Conservation (phyloP, 2,113 vertebrate species). For the Hydrochoerus hydrochaeris region DNA sequence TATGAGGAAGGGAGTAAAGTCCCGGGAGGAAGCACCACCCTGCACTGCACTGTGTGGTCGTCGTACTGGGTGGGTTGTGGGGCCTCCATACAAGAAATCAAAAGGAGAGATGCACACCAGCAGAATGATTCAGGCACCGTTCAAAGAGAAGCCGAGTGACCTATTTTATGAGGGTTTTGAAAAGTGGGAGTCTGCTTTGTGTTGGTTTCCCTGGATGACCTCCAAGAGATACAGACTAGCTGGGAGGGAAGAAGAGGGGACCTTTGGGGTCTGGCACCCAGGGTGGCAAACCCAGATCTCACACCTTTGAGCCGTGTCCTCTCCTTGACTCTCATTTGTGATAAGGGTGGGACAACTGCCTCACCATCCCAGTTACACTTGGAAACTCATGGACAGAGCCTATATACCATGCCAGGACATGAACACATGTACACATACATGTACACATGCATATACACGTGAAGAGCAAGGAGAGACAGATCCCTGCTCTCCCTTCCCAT, state of each 20-base stretch:
- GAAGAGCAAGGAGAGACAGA: not conserved
- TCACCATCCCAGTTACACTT: not conserved
- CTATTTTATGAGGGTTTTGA: conserved; percentile 70
- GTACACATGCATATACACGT: too few relatives aligned
- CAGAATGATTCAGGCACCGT: conserved; percentile 28
- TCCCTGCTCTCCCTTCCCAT: not conserved
- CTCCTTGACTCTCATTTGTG: not conserved
- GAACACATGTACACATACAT: not conserved
- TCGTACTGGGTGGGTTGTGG: not conserved
- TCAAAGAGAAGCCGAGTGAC: conserved; percentile 65
- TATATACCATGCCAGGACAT: not conserved
- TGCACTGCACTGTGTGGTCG: accelerated
- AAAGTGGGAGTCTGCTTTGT: conserved; percentile 55
- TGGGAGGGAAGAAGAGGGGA: not conserved
- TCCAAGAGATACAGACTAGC: not conserved
- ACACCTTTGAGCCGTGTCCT: not conserved
- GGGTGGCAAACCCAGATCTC: not conserved
- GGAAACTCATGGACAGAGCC: not conserved
- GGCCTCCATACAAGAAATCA: conserved; percentile 50
- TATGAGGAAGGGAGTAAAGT: not conserved
- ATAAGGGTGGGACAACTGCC: not conserved
- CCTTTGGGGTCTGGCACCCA: not conserved
- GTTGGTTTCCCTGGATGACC: conserved; percentile 15
- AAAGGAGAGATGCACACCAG: conserved; percentile 38
- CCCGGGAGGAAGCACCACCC: conserved; percentile 19